Conservation (phyloP, 2,113 vertebrate species). For the Thamnophis sirtalis region DNA sequence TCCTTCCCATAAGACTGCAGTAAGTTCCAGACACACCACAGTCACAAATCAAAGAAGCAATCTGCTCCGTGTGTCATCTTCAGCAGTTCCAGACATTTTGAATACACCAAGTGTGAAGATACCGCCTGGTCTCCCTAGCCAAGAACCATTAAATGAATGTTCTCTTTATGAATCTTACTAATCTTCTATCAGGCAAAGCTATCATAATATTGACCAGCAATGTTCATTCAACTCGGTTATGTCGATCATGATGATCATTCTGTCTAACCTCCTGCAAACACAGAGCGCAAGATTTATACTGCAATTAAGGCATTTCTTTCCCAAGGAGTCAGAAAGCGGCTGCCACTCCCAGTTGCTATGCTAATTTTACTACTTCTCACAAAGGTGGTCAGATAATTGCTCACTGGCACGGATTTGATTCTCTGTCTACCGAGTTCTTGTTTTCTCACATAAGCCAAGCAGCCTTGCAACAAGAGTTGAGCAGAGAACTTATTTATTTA, state of each 20-base stretch:
- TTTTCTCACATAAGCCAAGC: background rate
- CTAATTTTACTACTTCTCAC: background rate
- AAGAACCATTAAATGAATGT: constrained; percentile 1
- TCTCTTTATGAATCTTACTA: background rate
- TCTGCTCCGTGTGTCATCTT: background rate
- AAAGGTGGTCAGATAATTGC: background rate
- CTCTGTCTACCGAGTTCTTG: background rate
- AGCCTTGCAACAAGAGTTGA: background rate
- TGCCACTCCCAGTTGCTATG: background rate
- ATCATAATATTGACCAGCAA: constrained; percentile 10
- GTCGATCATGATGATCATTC: constrained; percentile 1
- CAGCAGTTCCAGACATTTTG: background rate
- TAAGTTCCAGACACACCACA: background rate
- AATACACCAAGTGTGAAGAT: background rate
- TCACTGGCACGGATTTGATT: background rate
- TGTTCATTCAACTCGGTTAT: background rate
- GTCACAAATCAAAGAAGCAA: background rate
- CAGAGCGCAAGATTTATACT: background rate
- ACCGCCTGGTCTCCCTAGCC: background rate
- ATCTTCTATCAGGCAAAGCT: background rate
- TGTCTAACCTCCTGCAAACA: background rate
- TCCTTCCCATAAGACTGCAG: background rate
- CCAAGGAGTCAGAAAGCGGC: background rate
- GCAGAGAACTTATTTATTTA: background rate
- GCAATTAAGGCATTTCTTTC: background rate